Evolutionary conservation across 2,797 vertebrate genomes (phyloP), one percentile per base, ranked within the genome.

Genomic region (Zalophus californianus): DNA sequence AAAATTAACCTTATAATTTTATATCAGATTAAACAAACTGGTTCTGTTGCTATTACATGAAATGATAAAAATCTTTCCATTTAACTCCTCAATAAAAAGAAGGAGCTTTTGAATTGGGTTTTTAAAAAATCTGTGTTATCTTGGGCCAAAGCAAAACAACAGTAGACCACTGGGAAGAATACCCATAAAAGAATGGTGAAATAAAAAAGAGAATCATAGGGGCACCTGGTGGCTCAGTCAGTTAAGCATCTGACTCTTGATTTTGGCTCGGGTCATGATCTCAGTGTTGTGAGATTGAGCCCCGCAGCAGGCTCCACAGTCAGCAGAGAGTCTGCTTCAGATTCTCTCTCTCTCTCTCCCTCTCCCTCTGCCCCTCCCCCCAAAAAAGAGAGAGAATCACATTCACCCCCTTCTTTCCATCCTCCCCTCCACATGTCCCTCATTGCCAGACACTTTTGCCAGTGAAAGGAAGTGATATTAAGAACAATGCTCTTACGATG

Each of bases 81-180:
- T 97, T 95, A 94, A 64, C 27, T 83, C 50, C 60, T 95, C 27
- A 62, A 58, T 87, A 60, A 84, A 95, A 97, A 91, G 35, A 79
- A 92, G 18, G 14, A 86, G 20, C 8, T 94, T 97, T 93, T 86
- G 75, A 94, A 80, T 77, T 96, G 54, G 11, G 60, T 27, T 97
- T 95, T 48, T 20, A 68, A 32, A 44, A 58, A 62, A 27, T 48
- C 16, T 83, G 9, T 73, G 21, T 89, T 92, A 79, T 91, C 44
- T 80, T 66, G 12, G n/a, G 32, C 73, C 70, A 82, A 84, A 77
- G 70, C 54, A 84, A 48, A 96, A 83, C 66, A 95, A 52, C 14
- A 21, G 80, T 54, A 91, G 66, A 90, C 25, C 2, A 48, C 3
- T 7, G 77, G 70, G 75, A 90, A 90, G 79, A 90, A 90, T 56